Evolutionary conservation across 1,140 invertebrate genomes (phyloP).

Genomic region (Zaprionus kolodkinae): DNA sequence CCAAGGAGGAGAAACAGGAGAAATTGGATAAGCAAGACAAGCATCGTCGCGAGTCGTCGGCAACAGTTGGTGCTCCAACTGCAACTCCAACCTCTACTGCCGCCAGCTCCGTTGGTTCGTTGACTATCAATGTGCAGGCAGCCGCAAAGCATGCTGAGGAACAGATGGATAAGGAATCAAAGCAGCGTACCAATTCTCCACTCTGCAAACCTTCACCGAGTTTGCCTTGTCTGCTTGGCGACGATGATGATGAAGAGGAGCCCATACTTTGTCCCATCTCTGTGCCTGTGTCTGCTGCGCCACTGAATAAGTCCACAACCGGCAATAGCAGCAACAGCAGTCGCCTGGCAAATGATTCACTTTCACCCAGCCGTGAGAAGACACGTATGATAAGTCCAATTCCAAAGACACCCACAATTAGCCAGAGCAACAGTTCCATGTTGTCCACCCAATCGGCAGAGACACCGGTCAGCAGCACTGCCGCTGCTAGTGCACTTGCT

Average conservation of each 20-base stretch:
- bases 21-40: conserved; percentile 86
- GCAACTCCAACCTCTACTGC: conserved; percentile 6
- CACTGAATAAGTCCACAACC: conserved; percentile 1
- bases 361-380: conserved; percentile 84
- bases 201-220: conserved; percentile 81
- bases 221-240: conserved; percentile 75
- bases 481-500: conserved; percentile 37
- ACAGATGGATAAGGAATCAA: conserved; percentile 50
- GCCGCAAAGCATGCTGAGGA: conserved; percentile 68
- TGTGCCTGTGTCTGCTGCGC: conserved; percentile 13
- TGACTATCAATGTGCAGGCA: conserved; percentile 77
- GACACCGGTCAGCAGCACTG: conserved; percentile 57
- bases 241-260: conserved; percentile 69
- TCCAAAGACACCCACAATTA: conserved; percentile 85
- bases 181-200: conserved; percentile 42
- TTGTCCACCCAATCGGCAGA: conserved; percentile 67
- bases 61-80: conserved; percentile 38
- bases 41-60: conserved; percentile 86
- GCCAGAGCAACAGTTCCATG: conserved; percentile 64
- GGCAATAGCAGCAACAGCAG: conserved; percentile 19
- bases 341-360: conserved; percentile 37
- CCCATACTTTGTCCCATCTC: neutral
- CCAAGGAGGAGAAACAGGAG: conserved; percentile 90
- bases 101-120: conserved; percentile 40
- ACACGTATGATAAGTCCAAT: conserved; percentile 86